Percentiles rank a stretch among this genome's conserved stretches.
phyloP scores from a whole-genome alignment of 2,797 vertebrate genomes.

The Chrysocyon brachyurus region DNA sequence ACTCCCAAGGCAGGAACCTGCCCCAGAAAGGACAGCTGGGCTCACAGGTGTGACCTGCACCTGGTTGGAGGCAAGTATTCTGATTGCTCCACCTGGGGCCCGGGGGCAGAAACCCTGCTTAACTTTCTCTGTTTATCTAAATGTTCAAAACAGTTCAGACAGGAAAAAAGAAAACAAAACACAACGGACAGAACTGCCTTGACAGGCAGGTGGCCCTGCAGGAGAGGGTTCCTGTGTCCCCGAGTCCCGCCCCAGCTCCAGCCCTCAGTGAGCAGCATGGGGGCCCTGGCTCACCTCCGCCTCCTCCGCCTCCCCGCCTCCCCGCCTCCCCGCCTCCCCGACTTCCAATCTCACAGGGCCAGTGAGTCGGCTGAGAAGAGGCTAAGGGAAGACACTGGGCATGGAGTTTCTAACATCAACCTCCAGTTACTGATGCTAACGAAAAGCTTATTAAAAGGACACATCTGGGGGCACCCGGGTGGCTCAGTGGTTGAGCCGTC shows the following conservation, averaged over 20 bases:
- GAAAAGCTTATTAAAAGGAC: accelerated
- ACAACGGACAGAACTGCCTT: too few species aligned
- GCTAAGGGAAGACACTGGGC: accelerated
- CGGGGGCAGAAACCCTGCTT: neutral
- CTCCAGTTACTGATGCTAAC: accelerated
- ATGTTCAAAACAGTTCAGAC: neutral
- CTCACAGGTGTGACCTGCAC: accelerated
- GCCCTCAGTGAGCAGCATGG: accelerated
- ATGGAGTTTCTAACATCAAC: accelerated
- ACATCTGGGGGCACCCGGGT: accelerated
- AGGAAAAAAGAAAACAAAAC: neutral
- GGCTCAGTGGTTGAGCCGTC: too few species aligned
- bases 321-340: too few species aligned
- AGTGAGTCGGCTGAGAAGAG: accelerated
- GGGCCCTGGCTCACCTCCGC: accelerated
- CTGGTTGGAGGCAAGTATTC: neutral
- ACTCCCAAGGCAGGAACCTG: too few species aligned
- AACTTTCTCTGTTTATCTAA: neutral
- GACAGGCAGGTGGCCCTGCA: too few species aligned
- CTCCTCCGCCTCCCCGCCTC: too few species aligned
- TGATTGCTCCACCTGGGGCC: neutral
- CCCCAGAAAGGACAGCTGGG: neutral
- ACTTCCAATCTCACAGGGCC: accelerated
- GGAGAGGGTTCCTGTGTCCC: too few species aligned
- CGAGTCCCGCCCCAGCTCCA: neutral